phyloP scores from a whole-genome alignment of 2,113 vertebrate genomes.

The Trichechus manatus region DNA sequence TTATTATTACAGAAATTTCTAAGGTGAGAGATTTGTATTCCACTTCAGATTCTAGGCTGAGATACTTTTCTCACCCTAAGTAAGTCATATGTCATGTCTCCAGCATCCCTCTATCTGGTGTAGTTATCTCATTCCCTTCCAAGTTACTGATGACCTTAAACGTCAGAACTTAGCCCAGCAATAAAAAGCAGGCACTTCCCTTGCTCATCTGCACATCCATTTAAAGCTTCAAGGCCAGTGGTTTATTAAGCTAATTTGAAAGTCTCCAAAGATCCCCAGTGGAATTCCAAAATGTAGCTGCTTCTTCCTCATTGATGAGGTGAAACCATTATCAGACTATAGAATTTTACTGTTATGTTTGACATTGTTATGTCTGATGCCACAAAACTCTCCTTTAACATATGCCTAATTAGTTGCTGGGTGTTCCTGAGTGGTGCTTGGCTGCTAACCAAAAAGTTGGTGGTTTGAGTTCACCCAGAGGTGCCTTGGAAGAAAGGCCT shows the following conservation, averaged over 20 bases:
- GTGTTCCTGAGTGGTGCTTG: not conserved
- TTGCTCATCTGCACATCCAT: not conserved
- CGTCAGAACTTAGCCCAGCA: not conserved
- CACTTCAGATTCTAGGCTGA: not conserved
- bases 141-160: not conserved
- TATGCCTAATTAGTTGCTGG: not conserved
- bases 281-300: not conserved
- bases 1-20: not conserved
- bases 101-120: not conserved
- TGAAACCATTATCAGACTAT: not conserved
- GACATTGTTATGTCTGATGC: not conserved
- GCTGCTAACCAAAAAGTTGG: not conserved
- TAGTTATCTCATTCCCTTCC: not conserved
- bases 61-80: not conserved
- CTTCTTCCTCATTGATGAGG: not conserved
- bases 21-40: not conserved
- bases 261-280: constrained; percentile 15
- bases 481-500: not conserved
- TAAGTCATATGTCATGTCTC: not conserved
- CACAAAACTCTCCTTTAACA: not conserved
- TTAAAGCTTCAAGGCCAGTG: not conserved
- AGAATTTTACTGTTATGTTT: constrained; percentile 39
- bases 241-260: constrained; percentile 39
- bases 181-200: not conserved
- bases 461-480: not conserved